Conservation (phyloP, 2,797 vertebrate genomes). For the Remorina albescens region DNA sequence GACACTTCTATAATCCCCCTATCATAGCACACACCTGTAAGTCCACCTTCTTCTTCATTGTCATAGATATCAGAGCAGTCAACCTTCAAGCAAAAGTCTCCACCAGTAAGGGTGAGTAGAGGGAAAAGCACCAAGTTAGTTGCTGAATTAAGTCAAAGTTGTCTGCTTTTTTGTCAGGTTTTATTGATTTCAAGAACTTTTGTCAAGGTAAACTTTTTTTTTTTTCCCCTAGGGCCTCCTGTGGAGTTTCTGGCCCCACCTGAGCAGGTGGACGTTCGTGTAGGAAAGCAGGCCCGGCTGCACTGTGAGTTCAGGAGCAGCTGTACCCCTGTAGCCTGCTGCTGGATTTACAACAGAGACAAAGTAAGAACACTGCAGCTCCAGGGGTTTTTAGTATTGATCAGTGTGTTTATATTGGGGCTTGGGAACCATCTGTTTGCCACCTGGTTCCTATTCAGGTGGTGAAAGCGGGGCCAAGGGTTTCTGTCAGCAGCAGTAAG, state of each 20-base stretch:
- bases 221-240: constrained; percentile 69
- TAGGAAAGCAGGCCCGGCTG: constrained; percentile 75
- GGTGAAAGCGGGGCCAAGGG: constrained; percentile 54
- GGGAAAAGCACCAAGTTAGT: too few species aligned
- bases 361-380: constrained; percentile 67
- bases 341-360: constrained; percentile 86
- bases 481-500: constrained; percentile 55
- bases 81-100: constrained; percentile 41
- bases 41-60: constrained; percentile 25
- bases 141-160: neutral
- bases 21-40: constrained; percentile 22
- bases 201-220: neutral
- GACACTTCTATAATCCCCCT: constrained; percentile 14
- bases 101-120: constrained; percentile 54
- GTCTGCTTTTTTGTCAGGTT: neutral
- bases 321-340: constrained; percentile 82
- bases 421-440: neutral
- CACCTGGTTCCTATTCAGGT: constrained; percentile 64
- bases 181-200: neutral
- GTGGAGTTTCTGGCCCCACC: constrained; percentile 78
- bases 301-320: constrained; percentile 78
- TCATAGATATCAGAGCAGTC: constrained; percentile 43
- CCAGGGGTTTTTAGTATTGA: neutral
- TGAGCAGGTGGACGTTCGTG: constrained; percentile 77
- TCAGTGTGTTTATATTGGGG: neutral